Base-by-base conservation (phyloP, 2,113 vertebrate species). In the Spea multiplicata region DNA sequence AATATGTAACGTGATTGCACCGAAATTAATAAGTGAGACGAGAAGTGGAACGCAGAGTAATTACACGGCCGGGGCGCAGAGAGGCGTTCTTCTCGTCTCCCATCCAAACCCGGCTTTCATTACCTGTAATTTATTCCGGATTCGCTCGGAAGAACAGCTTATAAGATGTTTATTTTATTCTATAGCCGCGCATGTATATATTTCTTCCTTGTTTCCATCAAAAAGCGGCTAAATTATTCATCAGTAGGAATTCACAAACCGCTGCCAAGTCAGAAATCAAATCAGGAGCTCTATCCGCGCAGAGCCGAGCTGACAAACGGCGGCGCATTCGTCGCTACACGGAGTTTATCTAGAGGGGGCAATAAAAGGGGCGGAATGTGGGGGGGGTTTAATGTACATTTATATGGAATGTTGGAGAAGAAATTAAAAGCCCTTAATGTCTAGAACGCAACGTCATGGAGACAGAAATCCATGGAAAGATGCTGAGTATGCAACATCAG, bases 221-320 rank as follows among this genome's bases (percentile, higher is more conserved):
- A n/a, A 7, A 47, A 70, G 59, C 67, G 66, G 67, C 81, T 84
- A 75, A 84, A 87, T 88, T 83, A 86, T 87, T 88, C 82, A 88
- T 69, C 82, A 74, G 72, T 48, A 0, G 0, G 3, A 47, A 1
- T 5, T 59, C 4, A 14, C 67, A 78, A 86, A 81, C 57, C 84
- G 57, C 55, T 81, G 12, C 3, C 1, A 83, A 69, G 65, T 73
- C 81, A 83, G 80, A 82, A 83, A 83, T 44, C 50, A 59, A 75
- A 78, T n/a, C 65, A 57, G 5, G 52, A 44, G 70, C 48, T 2
- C 9, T 12, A 2, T 5, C 30, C 30, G 30, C 30, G 30, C 30
- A 30, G 30, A 30, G 50, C 16, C 3, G 68, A 67, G 44, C 55
- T 13, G 7, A 13, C 9, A 59, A 13, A 13, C 8, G 4, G 14